These are phyloP conservation scores for Chrysina gloriosa DNA, from an alignment of 2,888 invertebrate species.

Conservation along the genomic window DNA sequence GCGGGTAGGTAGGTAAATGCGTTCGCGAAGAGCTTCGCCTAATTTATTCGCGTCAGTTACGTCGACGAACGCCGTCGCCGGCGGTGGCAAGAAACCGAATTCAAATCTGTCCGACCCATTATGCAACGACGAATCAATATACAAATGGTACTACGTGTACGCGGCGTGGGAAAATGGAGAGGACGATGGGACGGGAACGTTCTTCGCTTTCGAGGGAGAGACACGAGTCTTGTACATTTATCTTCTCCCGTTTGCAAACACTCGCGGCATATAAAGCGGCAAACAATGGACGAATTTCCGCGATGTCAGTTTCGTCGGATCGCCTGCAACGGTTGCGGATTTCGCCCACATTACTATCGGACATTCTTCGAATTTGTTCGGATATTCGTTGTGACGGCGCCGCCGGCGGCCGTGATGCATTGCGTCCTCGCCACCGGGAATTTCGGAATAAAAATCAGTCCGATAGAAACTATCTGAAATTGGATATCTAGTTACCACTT, in stretches of 20 bases:
- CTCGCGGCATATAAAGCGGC: slow-evolving; percentile 25
- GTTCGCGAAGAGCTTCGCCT: too few relatives aligned
- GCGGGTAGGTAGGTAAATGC: too few relatives aligned
- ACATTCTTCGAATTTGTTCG: slow-evolving; percentile 35
- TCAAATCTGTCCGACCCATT: too few relatives aligned
- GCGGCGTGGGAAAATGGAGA: neutral
- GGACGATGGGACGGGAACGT: too few relatives aligned
- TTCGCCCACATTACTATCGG: slow-evolving; percentile 32
- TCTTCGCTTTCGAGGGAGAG: slow-evolving; percentile 6
- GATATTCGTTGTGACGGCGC: slow-evolving; percentile 9
- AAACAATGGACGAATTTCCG: slow-evolving; percentile 34
- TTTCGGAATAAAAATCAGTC: slow-evolving; percentile 15
- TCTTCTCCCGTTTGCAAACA: slow-evolving; percentile 18
- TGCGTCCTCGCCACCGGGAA: neutral
- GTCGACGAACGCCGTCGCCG: too few relatives aligned
- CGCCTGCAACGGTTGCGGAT: slow-evolving; percentile 13
- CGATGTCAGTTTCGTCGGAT: slow-evolving; percentile 5
- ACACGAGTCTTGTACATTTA: slow-evolving; percentile 35
- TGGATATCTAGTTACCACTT: too few relatives aligned
- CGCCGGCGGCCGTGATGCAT: slow-evolving; percentile 5
- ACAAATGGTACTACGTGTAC: too few relatives aligned
- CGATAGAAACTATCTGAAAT: too few relatives aligned
- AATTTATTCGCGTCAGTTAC: too few relatives aligned
- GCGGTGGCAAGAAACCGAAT: too few relatives aligned
- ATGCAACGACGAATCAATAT: too few relatives aligned